Conservation (phyloP, 2,888 invertebrate species). For the Embidobia sp. region DNA sequence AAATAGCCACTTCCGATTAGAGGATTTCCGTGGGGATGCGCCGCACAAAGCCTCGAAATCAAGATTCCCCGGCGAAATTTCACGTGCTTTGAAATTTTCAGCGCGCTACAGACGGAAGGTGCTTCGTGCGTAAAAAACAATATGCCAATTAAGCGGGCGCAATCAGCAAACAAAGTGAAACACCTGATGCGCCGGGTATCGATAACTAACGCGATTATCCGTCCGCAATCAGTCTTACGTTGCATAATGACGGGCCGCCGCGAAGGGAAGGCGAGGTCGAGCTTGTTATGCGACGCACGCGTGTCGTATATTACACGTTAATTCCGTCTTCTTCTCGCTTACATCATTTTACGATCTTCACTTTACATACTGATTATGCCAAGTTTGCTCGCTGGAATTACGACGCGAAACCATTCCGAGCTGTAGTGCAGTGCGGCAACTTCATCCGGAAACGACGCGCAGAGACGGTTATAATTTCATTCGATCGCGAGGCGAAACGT, state of each 20-base stretch:
- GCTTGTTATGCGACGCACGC: slow-evolving; percentile 60
- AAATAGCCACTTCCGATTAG: slow-evolving; percentile 67
- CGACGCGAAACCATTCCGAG: slow-evolving; percentile 37
- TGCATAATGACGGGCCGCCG: slow-evolving; percentile 37
- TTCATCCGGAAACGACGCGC: slow-evolving; percentile 48
- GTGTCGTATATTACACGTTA: slow-evolving; percentile 68
- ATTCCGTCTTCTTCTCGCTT: slow-evolving; percentile 65
- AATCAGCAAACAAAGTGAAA: neutral
- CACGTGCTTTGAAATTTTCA: slow-evolving; percentile 10
- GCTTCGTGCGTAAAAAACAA: no score
- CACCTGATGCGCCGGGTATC: slow-evolving; percentile 12
- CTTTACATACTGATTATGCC: slow-evolving; percentile 69
- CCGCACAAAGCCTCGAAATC: slow-evolving; percentile 33
- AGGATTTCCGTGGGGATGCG: slow-evolving; percentile 64
- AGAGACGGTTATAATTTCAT: slow-evolving; percentile 52
- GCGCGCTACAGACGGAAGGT: no score
- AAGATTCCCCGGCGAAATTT: slow-evolving; percentile 18
- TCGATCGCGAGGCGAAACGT: slow-evolving; percentile 31
- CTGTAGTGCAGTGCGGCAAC: slow-evolving; percentile 30
- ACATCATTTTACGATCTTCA: slow-evolving; percentile 69
- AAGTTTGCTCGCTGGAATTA: slow-evolving; percentile 68
- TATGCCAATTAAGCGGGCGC: neutral
- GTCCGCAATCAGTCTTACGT: slow-evolving; percentile 31
- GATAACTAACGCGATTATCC: slow-evolving; percentile 29
- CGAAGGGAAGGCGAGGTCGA: slow-evolving; percentile 12